Evolutionary conservation across 2,113 vertebrate genomes (phyloP), one percentile per base, ranked within the genome.

Genomic region (Pycnonotus jocosus): DNA sequence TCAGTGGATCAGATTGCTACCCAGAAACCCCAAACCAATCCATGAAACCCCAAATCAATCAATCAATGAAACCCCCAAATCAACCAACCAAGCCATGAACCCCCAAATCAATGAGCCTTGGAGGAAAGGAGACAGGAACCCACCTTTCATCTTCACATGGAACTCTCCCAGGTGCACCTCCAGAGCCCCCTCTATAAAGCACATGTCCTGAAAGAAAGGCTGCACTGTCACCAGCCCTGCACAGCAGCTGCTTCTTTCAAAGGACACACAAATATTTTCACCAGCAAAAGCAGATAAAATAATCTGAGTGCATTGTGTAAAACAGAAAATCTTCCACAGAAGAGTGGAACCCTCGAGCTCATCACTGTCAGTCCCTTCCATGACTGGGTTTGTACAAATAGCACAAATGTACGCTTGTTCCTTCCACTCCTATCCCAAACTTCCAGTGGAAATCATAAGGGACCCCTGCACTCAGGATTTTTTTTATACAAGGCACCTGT

Each of bases 131-230:
- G 33, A 53, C 17, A 50, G 44, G 64, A 44, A 20, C 87, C 2
- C 91, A 99, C 99, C 99, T 98, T 99, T 99, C 99, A 99, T 99
- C 97, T 98, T 99, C 94, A 99, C 94, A 12, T 99, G 98, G 27
- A 99, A 99, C 95, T 99, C 98, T 58, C 99, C 99, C 83, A 99
- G 88, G 88, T 99, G 98, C 48, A 98, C 98, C 86, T 99, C 99
- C 86, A 99, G 71, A 1, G 99, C 98, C 45, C 98, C 99, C 92
- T 99, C 99, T 89, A 99, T 99, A 16, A 98, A 93, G 70, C 98
- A 99, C 99, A 99, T 99, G 96, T 99, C 99, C 99, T 99, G 89
- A 92, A 97, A 91, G 81, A 20, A 69, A 85, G 15, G 37, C 24
- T 37, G 7, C 27, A 65, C 21, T 80, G 25, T 86, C 50, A 81